These are phyloP conservation scores for Peucedramus taeniatus DNA, from an alignment of 2,113 vertebrate genomes.

Conservation along the genomic window DNA sequence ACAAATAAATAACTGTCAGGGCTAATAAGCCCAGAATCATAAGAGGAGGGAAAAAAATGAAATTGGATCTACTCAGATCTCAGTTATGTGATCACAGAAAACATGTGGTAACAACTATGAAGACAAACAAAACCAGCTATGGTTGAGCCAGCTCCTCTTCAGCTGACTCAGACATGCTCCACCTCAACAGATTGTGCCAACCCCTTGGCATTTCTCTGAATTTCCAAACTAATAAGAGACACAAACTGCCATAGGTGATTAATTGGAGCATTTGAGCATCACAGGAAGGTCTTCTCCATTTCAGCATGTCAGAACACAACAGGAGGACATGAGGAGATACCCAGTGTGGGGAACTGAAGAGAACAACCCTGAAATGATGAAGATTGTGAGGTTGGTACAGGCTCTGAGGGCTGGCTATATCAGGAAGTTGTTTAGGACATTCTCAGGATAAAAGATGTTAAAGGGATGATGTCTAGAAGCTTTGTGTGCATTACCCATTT, in stretches of 20 bases:
- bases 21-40: not conserved
- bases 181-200: not conserved
- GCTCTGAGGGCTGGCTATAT: not conserved
- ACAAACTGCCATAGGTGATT: not conserved
- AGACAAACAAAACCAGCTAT: not conserved
- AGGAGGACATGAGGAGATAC: not conserved
- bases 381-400: not conserved
- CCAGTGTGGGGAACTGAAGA: not conserved
- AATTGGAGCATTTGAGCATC: not conserved
- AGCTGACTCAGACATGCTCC: not conserved
- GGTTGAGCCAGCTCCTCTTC: not conserved
- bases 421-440: not conserved
- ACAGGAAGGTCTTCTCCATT: not conserved
- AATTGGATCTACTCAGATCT: slow-evolving; percentile 16
- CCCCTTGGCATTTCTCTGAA: not conserved
- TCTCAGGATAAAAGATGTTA: not conserved
- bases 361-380: not conserved
- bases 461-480: not conserved
- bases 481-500: not conserved
- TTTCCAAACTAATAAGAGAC: not conserved
- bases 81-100: not conserved
- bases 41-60: not conserved
- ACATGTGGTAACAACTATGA: not conserved
- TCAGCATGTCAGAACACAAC: not conserved
- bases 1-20: slow-evolving; percentile 29